Evolutionary conservation across 1,140 invertebrate genomes (phyloP), one percentile per base, ranked within the genome.

Genomic region (Choristoneura fumiferana): DNA sequence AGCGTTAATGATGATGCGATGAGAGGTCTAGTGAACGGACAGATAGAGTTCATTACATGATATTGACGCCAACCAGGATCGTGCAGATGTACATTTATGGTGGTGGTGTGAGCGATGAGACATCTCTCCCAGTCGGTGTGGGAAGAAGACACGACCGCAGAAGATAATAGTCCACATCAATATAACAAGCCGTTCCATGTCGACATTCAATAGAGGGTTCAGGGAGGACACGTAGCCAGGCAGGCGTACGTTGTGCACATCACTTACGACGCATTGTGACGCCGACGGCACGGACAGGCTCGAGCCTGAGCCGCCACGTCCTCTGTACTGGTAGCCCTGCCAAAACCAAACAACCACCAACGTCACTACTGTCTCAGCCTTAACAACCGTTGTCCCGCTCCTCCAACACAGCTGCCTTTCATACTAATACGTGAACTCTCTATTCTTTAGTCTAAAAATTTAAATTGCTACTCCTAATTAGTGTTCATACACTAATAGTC

Each of bases 241-340:
- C 71, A 70, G 68, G 60, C 73, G 62, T 65, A 62, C 73, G 62
- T 60, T 70, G 54, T 66, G 65, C 56, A 77, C 72, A 76, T 72
- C 80, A 92, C 91, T 92, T 92, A 92, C 91, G 80, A 89, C 91
- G 87, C 90, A 90, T 78, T 87, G 90, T 65, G 91, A 91, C 59
- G 93, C 91, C 67, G 93, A 93, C 79, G 93, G 94, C 89, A 94
- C 94, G 86, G 93, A 94, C 81, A 94, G 91, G 89, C 93, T 94
- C 87, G 93, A 94, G 90, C 93, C 93, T 85, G 91, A 92, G 76
- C 91, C 91, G 84, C 91, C 90, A 57, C 91, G 85, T 65, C 91
- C 91, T 84, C 78, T 80, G 81, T 74, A 62, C 73, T 89, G 86
- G 71, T 84, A 73, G 40, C 72, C 87, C 84, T 88, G 87, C 60